Base-by-base conservation (phyloP, 2,797 vertebrate genomes). In the Scleropages formosus region DNA sequence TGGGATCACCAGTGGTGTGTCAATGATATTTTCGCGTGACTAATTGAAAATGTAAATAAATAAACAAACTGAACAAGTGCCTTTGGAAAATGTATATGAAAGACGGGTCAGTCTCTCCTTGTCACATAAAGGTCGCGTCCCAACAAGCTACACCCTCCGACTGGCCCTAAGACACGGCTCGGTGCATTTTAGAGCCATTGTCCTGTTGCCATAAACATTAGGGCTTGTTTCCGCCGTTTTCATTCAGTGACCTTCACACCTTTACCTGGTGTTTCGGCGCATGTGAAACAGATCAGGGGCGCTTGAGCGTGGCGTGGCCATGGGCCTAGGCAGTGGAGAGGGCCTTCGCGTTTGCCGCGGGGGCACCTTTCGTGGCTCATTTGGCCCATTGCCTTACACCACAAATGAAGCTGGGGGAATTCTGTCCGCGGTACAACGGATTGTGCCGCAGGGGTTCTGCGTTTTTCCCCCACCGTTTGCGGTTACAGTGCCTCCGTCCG, bases 211-310 rank as follows among this genome's bases (percentile, higher is more conserved):
- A 46, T 72, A 59, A 72, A 60, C 70, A 60, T 72, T 72, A 72
- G 72, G 70, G 26, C 53, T 60, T 72, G 70, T 72, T 61, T 53
- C 70, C 18, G 58, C 12, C 26, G 53, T 72, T 72, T 56, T 72
- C 53, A 60, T 72, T 72, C 70, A 72, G 53, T 60, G 70, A 72
- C 70, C 70, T 72, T 72, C 70, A 72, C 70, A 72, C 70, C 70
- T 72, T 60, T 72, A 72, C 70, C 58, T 60, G 70, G 70, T 60
- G 70, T 72, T 72, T 59, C 18, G 39, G 53, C 60, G 56, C 56
- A 53, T 72, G 70, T 60, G 68, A 47, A 71, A 71, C 44, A 70
- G 51, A 58, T 70, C 44, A 22, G 70, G 56, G 16, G 56, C 53
- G 44, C 70, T 59, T 60, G 60, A 72, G 70, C 70, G 72, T 22